phyloP scores from a whole-genome alignment of 2,888 invertebrate genomes.

The Temnothorax ravouxi region DNA sequence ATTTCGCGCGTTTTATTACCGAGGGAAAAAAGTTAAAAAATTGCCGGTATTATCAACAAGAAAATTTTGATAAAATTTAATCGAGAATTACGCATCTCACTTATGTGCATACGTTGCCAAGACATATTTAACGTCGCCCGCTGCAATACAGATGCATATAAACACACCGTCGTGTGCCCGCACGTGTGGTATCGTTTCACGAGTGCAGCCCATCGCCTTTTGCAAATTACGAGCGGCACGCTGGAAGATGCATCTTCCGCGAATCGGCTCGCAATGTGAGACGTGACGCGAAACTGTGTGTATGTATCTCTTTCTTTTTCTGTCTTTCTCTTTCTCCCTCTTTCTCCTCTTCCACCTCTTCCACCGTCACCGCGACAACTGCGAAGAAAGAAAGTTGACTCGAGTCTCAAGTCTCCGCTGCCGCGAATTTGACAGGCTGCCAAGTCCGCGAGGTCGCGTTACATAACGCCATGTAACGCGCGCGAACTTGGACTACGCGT shows the following conservation, averaged over 20 bases:
- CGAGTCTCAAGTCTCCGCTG: conserved; percentile 9
- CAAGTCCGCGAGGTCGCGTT: conserved; percentile 70
- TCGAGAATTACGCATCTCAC: background rate
- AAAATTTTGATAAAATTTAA: background rate
- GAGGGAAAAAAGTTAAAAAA: background rate
- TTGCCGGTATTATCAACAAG: too few relatives aligned
- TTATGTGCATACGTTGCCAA: background rate
- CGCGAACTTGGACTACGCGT: conserved; percentile 45
- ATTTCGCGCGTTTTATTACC: background rate
- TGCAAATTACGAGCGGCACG: conserved; percentile 29
- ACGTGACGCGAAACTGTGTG: conserved; percentile 15
- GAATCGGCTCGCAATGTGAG: conserved; percentile 26
- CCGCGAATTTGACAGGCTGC: conserved; percentile 68
- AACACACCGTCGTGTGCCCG: background rate
- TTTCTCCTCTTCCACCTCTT: background rate
- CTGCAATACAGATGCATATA: background rate
- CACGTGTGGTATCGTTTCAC: conserved; percentile 32
- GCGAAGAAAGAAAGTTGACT: conserved; percentile 49
- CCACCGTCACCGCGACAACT: background rate
- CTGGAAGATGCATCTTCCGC: conserved; percentile 31
- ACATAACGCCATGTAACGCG: conserved; percentile 61
- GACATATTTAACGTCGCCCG: conserved; percentile 6
- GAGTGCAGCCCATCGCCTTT: conserved; percentile 2
- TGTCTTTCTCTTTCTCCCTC: background rate
- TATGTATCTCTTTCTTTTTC: background rate